A percentile compares a stretch with the other conserved stretches of the same genome.
phyloP scores from a whole-genome alignment of 2,888 invertebrate genomes.

The Lobophora halterata region DNA sequence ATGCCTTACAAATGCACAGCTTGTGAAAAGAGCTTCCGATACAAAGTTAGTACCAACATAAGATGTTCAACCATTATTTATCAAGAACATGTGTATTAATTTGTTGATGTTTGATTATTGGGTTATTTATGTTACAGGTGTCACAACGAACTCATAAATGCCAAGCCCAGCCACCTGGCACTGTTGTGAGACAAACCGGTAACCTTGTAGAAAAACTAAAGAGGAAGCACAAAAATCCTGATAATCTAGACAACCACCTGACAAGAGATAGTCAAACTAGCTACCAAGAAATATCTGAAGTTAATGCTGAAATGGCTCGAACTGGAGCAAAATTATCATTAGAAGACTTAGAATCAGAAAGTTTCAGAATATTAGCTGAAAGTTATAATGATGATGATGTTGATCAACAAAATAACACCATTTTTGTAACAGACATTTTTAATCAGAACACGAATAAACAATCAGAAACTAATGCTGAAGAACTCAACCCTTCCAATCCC shows the following conservation, averaged over 20 bases:
- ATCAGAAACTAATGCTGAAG: constrained; percentile 62
- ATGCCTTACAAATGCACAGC: constrained; percentile 92
- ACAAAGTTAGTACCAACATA: constrained; percentile 80
- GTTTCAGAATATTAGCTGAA: constrained; percentile 61
- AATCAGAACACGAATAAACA: constrained; percentile 44
- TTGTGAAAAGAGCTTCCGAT: constrained; percentile 90
- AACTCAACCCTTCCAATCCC: constrained; percentile 53
- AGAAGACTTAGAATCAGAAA: constrained; percentile 73
- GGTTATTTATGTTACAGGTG: too few species aligned
- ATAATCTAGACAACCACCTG: constrained; percentile 3
- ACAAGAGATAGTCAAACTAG: constrained; percentile 15
- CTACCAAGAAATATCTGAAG: constrained; percentile 60
- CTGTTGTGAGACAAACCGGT: constrained; percentile 72
- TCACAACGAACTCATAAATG: constrained; percentile 93
- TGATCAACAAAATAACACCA: too few species aligned
- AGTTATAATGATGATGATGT: constrained; percentile 41
- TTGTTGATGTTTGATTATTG: too few species aligned
- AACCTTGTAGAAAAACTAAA: constrained; percentile 75
- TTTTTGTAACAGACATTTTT: constrained; percentile 14
- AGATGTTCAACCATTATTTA: too few species aligned
- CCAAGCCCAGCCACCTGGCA: constrained; percentile 81
- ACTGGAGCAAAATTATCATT: constrained; percentile 70
- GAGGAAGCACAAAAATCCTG: constrained; percentile 52
- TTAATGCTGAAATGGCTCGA: constrained; percentile 66
- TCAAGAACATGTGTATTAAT: too few species aligned